A percentile compares a stretch with the other conserved stretches of the same genome.
Conservation (phyloP, 2,888 invertebrate species). For the Oscheius sp. region DNA sequence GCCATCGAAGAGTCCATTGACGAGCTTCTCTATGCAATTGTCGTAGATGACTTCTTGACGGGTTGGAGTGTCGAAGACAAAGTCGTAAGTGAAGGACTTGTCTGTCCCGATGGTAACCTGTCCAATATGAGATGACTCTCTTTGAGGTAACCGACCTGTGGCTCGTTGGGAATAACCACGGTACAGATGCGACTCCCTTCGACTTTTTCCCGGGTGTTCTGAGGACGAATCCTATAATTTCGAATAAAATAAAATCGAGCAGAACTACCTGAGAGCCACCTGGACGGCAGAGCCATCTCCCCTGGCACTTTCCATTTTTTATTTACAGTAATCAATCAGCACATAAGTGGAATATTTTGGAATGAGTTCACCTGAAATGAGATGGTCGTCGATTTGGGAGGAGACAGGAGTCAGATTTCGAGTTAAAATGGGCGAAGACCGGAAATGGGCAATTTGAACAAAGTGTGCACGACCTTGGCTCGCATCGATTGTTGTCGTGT, state of each 20-base stretch:
- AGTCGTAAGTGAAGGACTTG: slow-evolving; percentile 82
- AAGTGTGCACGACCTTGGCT: slow-evolving; percentile 9
- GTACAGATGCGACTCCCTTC: slow-evolving; percentile 95
- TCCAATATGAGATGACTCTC: background rate
- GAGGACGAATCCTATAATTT: slow-evolving; percentile 87
- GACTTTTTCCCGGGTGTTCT: slow-evolving; percentile 89
- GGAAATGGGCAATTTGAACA: background rate
- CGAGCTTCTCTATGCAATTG: slow-evolving; percentile 85
- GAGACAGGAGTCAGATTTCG: slow-evolving; percentile 2
- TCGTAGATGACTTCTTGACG: slow-evolving; percentile 83
- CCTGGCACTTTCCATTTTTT: slow-evolving; percentile 12
- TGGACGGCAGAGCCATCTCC: slow-evolving; percentile 31
- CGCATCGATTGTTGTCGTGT: slow-evolving; percentile 9
- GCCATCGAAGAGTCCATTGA: slow-evolving; percentile 92
- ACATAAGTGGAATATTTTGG: slow-evolving; percentile 1
- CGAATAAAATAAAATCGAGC: background rate
- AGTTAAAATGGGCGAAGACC: background rate
- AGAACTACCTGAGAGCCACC: slow-evolving; percentile 30
- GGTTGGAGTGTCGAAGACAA: slow-evolving; percentile 87
- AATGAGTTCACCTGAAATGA: background rate
- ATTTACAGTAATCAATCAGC: background rate
- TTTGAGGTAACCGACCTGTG: slow-evolving; percentile 76
- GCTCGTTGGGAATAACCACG: slow-evolving; percentile 87
- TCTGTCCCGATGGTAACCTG: slow-evolving; percentile 80
- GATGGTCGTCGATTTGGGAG: background rate